Evolutionary conservation across 2,888 invertebrate genomes (phyloP).

Genomic region (Drosophila quasianomalipes): DNA sequence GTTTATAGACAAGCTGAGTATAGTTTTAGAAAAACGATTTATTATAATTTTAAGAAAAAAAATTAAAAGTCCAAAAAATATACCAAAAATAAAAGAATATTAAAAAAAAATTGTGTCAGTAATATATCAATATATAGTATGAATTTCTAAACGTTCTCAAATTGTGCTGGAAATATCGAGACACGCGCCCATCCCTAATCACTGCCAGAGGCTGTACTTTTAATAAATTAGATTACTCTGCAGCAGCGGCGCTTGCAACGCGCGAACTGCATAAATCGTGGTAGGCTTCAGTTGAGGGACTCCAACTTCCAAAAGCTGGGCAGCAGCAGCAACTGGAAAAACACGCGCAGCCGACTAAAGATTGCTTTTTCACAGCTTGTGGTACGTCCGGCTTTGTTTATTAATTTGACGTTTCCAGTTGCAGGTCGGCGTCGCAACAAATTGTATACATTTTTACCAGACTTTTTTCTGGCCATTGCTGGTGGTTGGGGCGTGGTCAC

Average conservation of each 20-base stretch:
- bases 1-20: neutral
- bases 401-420: conserved; percentile 77
- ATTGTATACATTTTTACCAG: conserved; percentile 65
- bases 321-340: conserved; percentile 27
- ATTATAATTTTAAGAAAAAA: neutral
- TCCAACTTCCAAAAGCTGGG: conserved; percentile 31
- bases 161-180: neutral
- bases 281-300: conserved; percentile 12
- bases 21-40: neutral
- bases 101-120: rapidly evolving
- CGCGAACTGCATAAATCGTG: conserved; percentile 76
- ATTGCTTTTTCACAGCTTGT: conserved; percentile 79
- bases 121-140: neutral
- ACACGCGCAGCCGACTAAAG: conserved; percentile 62
- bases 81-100: neutral
- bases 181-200: neutral
- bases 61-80: neutral
- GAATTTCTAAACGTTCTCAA: rapidly evolving
- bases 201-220: conserved; percentile 70
- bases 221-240: conserved; percentile 78
- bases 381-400: conserved; percentile 76
- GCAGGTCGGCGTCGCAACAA: conserved; percentile 61
- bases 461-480: neutral
- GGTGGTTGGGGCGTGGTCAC: conserved; percentile 38
- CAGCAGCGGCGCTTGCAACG: conserved; percentile 59